Conservation (phyloP, 2,797 vertebrate species). For the Poeciliopsis paucimaculata region DNA sequence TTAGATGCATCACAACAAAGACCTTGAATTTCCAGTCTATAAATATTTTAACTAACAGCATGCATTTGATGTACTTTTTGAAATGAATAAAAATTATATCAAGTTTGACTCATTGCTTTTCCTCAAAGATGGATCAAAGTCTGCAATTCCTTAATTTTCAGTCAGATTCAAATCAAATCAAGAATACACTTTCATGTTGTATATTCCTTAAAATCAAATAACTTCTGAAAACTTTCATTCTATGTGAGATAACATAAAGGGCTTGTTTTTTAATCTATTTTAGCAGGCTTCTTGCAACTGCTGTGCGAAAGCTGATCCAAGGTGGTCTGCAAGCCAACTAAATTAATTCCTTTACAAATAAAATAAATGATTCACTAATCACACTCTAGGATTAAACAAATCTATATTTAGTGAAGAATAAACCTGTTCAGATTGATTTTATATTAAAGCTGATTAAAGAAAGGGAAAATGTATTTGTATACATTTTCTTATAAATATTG, state of each 20-base stretch:
- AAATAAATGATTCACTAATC: not conserved
- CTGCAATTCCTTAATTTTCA: not conserved
- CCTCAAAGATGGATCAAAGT: not conserved
- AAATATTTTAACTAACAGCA: not conserved
- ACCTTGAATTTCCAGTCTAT: not conserved
- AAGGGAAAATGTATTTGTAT: not conserved
- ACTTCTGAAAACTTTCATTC: constrained; percentile 1
- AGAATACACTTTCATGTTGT: not conserved
- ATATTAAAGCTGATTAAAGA: not conserved
- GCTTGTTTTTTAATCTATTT: not conserved
- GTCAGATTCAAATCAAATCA: not conserved
- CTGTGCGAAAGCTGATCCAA: not conserved
- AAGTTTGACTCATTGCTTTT: not conserved
- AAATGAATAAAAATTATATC: not conserved
- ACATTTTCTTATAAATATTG: not conserved
- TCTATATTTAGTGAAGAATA: not conserved
- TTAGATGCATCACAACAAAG: not conserved
- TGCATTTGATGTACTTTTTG: not conserved
- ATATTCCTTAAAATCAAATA: not conserved
- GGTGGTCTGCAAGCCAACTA: not conserved
- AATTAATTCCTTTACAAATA: not conserved
- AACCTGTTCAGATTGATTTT: not conserved
- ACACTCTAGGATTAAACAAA: not conserved
- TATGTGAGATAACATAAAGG: not conserved
- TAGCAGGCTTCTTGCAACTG: not conserved